phyloP scores from a whole-genome alignment of 2,797 vertebrate species.

The Labroides dimidiatus region DNA sequence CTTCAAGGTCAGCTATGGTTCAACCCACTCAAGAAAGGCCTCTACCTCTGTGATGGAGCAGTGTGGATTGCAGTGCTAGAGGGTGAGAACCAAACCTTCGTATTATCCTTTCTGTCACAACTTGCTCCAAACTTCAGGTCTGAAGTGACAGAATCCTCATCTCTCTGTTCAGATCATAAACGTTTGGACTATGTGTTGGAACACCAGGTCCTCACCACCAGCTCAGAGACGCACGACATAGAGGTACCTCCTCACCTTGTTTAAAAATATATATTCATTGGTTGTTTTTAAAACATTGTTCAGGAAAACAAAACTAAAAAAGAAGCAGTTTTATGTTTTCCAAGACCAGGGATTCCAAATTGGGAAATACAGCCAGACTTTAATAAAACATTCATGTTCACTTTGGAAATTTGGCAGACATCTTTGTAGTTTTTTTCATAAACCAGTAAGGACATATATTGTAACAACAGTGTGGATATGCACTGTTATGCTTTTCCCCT shows the following conservation, averaged over 20 bases:
- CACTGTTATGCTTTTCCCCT: no score
- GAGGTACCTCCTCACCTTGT: slow-evolving; percentile 77
- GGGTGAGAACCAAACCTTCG: slow-evolving; percentile 77
- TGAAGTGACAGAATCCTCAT: background rate
- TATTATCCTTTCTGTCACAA: background rate
- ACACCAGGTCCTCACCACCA: slow-evolving; percentile 90
- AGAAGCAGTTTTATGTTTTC: no score
- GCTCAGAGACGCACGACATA: slow-evolving; percentile 92
- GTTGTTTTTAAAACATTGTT: background rate
- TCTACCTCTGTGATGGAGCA: slow-evolving; percentile 89
- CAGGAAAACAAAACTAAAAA: no score
- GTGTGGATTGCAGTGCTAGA: slow-evolving; percentile 90
- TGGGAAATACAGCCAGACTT: no score
- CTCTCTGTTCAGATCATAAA: slow-evolving; percentile 82
- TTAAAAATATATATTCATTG: background rate
- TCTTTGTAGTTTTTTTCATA: no score
- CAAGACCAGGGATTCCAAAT: no score
- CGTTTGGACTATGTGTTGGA: slow-evolving; percentile 91
- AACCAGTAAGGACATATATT: no score
- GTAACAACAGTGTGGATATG: no score
- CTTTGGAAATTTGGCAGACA: no score
- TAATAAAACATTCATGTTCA: background rate
- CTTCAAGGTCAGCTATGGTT: slow-evolving; percentile 91
- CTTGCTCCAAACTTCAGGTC: background rate
- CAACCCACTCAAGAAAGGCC: slow-evolving; percentile 84